Base-by-base conservation (phyloP, 2,113 vertebrate genomes). In the Ahaetulla prasina region DNA sequence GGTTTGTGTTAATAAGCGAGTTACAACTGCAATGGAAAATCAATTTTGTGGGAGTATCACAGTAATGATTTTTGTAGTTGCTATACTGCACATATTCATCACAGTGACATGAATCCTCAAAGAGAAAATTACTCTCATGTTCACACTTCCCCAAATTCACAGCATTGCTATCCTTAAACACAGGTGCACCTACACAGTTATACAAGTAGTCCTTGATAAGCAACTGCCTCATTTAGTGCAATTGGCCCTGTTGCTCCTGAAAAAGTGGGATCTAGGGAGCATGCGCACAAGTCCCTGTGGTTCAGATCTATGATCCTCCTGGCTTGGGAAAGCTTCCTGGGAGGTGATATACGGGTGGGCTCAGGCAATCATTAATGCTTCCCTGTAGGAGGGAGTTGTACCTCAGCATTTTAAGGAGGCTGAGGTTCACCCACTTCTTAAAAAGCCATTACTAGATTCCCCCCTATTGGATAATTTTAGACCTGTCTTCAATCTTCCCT, bases 51-150 rank as follows among this genome's bases (percentile, higher is more conserved):
- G 90, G 88, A 96, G 60, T 94, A 93, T 94, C 49, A 91, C 52
- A 92, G 1, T 94, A 96, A 96, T 68, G 95, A 95, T 94, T 95
- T 96, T 96, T 96, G 91, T 95, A 47, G 91, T 49, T 94, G 74
- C 91, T 93, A 20, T 92, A 63, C 88, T 95, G 49, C 91, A 74
- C 92, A 88, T 91, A 80, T 93, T 55, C 45, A 92, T 92, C 93
- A 89, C 74, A 94, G 18, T 93, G 88, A 92, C 39, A 89, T 86
- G 74, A 95, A 94, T 6, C 3, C 89, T 94, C 90, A 91, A 89
- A 89, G 94, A 91, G 90, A 95, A 95, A 93, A 18, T 63, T 92
- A 20, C 53, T 85, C 50, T 91, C 90, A 0, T 88, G 35, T 92
- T 96, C 39, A 94, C 91, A 27, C 45, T 94, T 92, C 23, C 45